Conservation (phyloP, 2,888 invertebrate species). For the Autographa gamma region DNA sequence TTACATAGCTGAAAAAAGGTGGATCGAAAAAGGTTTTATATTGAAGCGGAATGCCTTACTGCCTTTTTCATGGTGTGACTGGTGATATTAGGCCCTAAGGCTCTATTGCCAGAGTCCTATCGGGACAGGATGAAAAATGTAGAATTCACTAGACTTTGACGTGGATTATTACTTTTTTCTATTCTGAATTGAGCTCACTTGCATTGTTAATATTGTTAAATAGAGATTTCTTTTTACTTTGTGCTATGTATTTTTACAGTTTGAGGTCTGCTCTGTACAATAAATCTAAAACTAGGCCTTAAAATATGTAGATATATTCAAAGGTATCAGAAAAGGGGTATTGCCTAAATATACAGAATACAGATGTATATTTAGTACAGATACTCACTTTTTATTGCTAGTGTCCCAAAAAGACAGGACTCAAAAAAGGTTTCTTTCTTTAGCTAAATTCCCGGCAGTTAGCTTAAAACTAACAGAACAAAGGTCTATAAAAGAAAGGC, state of each 20-base stretch:
- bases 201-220: background rate
- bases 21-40: background rate
- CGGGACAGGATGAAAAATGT: background rate
- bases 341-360: too few species aligned
- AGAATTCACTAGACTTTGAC: background rate
- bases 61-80: background rate
- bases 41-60: constrained; percentile 1
- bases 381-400: background rate
- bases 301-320: too few species aligned
- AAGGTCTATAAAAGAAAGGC: constrained; percentile 12
- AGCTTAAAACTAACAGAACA: constrained; percentile 15
- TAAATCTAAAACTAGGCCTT: too few species aligned
- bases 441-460: constrained; percentile 3
- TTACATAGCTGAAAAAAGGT: background rate
- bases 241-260: too few species aligned
- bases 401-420: background rate
- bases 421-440: background rate
- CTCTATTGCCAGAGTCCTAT: background rate
- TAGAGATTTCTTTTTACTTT: too few species aligned
- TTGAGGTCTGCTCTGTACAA: too few species aligned
- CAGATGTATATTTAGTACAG: too few species aligned
- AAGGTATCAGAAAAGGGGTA: too few species aligned
- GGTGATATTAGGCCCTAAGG: background rate
- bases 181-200: background rate
- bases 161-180: background rate